Evolutionary conservation across 1,140 invertebrate species (phyloP), one percentile per base, ranked within the genome.

Genomic region (Aphidius ervi): DNA sequence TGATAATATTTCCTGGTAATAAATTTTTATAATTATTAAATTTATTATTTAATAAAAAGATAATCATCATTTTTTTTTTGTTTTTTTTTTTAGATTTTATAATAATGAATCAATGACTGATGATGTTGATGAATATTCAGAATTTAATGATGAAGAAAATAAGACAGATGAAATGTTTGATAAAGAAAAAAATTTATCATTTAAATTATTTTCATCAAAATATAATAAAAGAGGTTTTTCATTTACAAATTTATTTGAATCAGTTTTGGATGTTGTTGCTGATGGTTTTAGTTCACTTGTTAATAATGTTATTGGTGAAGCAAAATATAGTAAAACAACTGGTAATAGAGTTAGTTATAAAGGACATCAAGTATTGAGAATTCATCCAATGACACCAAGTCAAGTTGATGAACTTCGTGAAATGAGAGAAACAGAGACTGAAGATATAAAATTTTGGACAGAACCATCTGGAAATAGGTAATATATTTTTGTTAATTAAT

Each of bases 361-460:
- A 59, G 74, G 75, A 62, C 70, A 77, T 58, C 78, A 80, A 47
- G 61, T 80, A 7, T 56, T 81, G 5, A 69, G 78, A 43, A 63
- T 78, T 50, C 65, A 67, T 5, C 76, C 78, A 0, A 68, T 46
- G 6, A 69, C 65, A 1, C 65, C 72, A 20, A 59, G 43, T 3
- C 77, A 81, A 5, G 67, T 75, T 37, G 61, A 61, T 1, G 70
- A 76, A 40, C 49, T 80, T 3, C 59, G 67, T 0, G 72, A 81
- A 9, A 49, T 76, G 6, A 69, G 71, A 46, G 65, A 70, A 0
- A 63, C 71, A 3, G 80, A 82, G 58, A 72, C 75, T 2, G 77
- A 79, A 7, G 77, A 81, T 5, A 67, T 82, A 5, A 74, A 83
- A 68, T 85, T 86, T 64, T 86, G 83, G 84, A 82, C 77, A 9